Evolutionary conservation across 2,797 vertebrate genomes (phyloP).

Genomic region (Siniperca undulata): DNA sequence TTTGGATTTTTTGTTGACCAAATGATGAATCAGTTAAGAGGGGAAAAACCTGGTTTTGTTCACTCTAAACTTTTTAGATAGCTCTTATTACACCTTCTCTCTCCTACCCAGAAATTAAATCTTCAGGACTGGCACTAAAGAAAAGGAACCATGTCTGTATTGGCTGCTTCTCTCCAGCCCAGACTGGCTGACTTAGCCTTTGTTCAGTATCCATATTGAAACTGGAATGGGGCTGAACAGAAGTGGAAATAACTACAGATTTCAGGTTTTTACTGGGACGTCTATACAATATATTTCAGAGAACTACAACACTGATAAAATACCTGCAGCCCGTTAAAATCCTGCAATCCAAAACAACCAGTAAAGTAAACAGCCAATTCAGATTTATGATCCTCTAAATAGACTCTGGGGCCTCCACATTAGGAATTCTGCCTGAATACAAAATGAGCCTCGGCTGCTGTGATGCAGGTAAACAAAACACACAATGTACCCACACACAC

Average conservation of each 20-base stretch:
- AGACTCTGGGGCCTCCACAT: slow-evolving; percentile 44
- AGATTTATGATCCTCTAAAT: slow-evolving; percentile 52
- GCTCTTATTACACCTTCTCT: neutral
- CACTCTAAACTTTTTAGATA: no score
- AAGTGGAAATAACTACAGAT: neutral
- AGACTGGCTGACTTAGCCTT: neutral
- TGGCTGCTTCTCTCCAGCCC: neutral
- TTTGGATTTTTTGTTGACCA: no score
- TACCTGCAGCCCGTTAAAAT: slow-evolving; percentile 18
- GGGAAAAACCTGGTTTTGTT: no score
- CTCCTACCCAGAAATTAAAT: neutral
- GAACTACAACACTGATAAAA: neutral
- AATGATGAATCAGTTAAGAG: no score
- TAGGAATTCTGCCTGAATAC: slow-evolving; percentile 50
- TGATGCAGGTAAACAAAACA: slow-evolving; percentile 41
- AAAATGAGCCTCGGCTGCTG: slow-evolving; percentile 41
- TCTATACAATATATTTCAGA: neutral
- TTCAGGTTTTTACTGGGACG: neutral
- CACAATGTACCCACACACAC: slow-evolving; percentile 14
- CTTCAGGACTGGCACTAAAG: neutral
- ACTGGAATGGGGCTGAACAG: neutral
- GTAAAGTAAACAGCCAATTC: slow-evolving; percentile 12
- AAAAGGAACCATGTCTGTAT: neutral
- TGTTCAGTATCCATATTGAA: neutral
- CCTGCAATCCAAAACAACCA: neutral